A percentile compares a stretch with the other conserved stretches of the same genome.
Conservation (phyloP, 2,888 invertebrate genomes). For the Macropis europaea region DNA sequence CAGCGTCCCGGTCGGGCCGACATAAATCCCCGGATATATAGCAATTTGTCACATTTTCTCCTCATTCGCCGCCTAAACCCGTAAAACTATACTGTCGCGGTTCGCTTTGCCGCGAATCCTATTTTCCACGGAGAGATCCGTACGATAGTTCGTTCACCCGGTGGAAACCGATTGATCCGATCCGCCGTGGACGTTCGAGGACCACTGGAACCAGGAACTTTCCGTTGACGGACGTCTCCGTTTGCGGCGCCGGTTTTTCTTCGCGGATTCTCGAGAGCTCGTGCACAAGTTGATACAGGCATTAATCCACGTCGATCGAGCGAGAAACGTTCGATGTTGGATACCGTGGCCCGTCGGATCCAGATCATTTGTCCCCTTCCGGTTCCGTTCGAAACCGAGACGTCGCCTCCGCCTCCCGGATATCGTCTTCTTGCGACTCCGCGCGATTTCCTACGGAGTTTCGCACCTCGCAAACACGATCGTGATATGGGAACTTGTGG, state of each 20-base stretch:
- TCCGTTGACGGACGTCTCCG: slow-evolving; percentile 9
- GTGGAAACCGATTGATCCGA: slow-evolving; percentile 36
- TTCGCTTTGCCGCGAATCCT: slow-evolving; percentile 31
- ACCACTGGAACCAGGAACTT: slow-evolving; percentile 1
- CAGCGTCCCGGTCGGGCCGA: background rate
- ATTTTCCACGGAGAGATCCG: slow-evolving; percentile 45
- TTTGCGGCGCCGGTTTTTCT: slow-evolving; percentile 4
- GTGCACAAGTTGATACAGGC: slow-evolving; percentile 17
- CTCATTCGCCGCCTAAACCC: slow-evolving; percentile 8
- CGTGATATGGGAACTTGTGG: background rate
- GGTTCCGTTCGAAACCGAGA: background rate
- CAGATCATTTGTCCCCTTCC: slow-evolving; percentile 21
- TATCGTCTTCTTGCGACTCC: background rate
- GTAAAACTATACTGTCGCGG: slow-evolving; percentile 34
- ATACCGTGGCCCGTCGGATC: slow-evolving; percentile 5
- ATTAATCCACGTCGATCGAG: slow-evolving; percentile 59
- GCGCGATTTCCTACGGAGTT: background rate
- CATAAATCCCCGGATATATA: slow-evolving; percentile 28
- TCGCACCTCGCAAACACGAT: background rate
- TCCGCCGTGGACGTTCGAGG: slow-evolving; percentile 3
- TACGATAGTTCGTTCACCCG: slow-evolving; percentile 39
- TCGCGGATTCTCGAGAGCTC: background rate
- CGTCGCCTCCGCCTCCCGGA: background rate
- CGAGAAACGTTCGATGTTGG: background rate
- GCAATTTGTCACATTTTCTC: slow-evolving; percentile 27